Conservation (phyloP, 2,113 vertebrate genomes). For the Equus przewalskii region DNA sequence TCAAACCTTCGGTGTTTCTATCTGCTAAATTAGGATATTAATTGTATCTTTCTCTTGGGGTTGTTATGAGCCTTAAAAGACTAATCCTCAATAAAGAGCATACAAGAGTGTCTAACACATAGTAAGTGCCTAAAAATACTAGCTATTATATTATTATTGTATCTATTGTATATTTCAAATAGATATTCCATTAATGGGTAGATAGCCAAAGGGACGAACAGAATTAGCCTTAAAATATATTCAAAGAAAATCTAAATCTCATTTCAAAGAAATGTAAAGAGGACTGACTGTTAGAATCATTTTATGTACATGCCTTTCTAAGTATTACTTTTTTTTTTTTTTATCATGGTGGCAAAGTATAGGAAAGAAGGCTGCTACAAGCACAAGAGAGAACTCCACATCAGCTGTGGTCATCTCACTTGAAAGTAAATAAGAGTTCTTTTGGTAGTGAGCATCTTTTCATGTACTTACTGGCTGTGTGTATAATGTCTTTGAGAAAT, state of each 20-base stretch:
- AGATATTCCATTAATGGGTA: neutral
- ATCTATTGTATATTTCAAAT: neutral
- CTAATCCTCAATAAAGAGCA: neutral
- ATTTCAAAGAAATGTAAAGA: slow-evolving; percentile 11
- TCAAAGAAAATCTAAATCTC: neutral
- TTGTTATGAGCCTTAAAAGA: neutral
- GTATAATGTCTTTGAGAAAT: slow-evolving; percentile 39
- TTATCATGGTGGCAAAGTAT: neutral
- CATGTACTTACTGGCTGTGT: neutral
- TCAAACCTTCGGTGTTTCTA: slow-evolving; percentile 27
- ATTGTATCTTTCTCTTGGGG: neutral
- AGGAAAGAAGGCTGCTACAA: neutral
- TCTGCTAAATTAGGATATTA: neutral
- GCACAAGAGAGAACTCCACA: neutral
- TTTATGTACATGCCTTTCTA: neutral
- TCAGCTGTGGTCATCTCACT: neutral
- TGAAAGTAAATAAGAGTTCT: neutral
- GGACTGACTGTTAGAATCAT: neutral
- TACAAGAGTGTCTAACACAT: neutral
- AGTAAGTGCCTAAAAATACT: neutral
- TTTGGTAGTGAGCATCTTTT: neutral
- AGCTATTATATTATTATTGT: neutral
- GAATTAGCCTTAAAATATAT: neutral
- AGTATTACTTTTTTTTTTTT: neutral
- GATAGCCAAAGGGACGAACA: neutral